Evolutionary conservation across 1,140 invertebrate genomes (phyloP).

Genomic region (Pogonognathellus flavescens): DNA sequence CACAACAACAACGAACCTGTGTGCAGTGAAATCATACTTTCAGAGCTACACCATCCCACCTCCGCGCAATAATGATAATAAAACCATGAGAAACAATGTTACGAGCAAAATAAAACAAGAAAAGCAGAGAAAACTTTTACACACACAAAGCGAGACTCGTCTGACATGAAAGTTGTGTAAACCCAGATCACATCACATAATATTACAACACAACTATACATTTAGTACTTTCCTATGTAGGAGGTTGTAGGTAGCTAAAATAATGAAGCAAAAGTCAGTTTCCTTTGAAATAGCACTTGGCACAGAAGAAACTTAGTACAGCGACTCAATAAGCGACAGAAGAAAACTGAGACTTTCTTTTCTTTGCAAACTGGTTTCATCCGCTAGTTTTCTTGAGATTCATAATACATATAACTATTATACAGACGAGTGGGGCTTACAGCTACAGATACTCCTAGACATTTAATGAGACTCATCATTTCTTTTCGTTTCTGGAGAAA

Average conservation of each 20-base stretch:
- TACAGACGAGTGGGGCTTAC: not conserved
- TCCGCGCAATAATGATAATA: constrained; percentile 21
- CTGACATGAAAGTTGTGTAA: constrained; percentile 2
- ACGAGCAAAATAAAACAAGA: constrained; percentile 38
- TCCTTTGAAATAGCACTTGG: constrained; percentile 15
- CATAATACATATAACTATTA: not conserved
- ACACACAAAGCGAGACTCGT: not conserved
- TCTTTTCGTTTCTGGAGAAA: constrained; percentile 21
- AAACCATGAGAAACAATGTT: constrained; percentile 44
- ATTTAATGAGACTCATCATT: constrained; percentile 50
- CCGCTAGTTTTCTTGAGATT: not conserved
- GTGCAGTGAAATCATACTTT: constrained; percentile 1
- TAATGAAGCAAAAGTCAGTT: constrained; percentile 45
- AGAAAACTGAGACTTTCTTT: constrained; percentile 25
- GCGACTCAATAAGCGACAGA: not conserved
- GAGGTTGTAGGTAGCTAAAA: not conserved
- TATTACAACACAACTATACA: not conserved
- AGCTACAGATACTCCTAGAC: not conserved
- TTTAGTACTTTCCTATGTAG: not conserved
- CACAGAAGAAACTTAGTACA: not conserved
- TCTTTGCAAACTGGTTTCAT: not conserved
- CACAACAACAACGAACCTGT: not conserved
- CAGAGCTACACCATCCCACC: not conserved
- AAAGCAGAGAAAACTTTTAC: constrained; percentile 25
- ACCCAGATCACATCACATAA: not conserved